Evolutionary conservation across 2,113 vertebrate species (phyloP).

Genomic region (Chascanopsetta lugubris): DNA sequence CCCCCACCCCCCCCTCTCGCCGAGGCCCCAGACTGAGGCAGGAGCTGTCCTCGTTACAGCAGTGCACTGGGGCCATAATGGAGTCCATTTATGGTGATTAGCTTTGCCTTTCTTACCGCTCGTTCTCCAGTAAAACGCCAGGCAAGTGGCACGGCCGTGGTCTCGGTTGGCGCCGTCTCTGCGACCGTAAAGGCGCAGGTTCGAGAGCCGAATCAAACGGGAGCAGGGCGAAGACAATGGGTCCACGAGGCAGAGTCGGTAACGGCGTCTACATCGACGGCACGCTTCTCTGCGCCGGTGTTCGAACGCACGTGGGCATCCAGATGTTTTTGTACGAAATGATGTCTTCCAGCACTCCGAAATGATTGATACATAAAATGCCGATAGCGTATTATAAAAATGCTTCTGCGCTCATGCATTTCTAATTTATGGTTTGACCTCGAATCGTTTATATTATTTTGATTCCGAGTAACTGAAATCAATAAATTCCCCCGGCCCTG

Average conservation of each 20-base stretch:
- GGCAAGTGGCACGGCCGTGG: conserved; percentile 23
- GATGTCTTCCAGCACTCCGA: background rate
- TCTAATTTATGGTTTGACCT: background rate
- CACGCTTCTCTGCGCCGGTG: conserved; percentile 17
- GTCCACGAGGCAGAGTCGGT: conserved; percentile 53
- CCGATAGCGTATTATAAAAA: background rate
- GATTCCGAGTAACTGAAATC: background rate
- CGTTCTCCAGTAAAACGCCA: conserved; percentile 54
- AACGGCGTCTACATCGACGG: conserved; percentile 65
- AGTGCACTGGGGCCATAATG: conserved; percentile 53
- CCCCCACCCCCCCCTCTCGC: background rate
- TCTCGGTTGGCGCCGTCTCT: conserved; percentile 49
- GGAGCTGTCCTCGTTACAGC: conserved; percentile 49
- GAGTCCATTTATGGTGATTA: conserved; percentile 67
- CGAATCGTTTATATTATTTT: background rate
- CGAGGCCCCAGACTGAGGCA: conserved; percentile 36
- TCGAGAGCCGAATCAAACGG: conserved; percentile 57
- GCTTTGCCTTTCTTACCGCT: conserved; percentile 29
- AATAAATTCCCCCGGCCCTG: background rate
- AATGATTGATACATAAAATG: conserved; percentile 15
- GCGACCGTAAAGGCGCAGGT: conserved; percentile 51
- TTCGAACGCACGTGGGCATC: conserved; percentile 17
- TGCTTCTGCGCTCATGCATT: background rate
- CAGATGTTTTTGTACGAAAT: background rate
- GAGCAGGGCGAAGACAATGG: conserved; percentile 50